phyloP scores from a whole-genome alignment of 2,888 invertebrate genomes.

The Caenorhabditis wallacei region DNA sequence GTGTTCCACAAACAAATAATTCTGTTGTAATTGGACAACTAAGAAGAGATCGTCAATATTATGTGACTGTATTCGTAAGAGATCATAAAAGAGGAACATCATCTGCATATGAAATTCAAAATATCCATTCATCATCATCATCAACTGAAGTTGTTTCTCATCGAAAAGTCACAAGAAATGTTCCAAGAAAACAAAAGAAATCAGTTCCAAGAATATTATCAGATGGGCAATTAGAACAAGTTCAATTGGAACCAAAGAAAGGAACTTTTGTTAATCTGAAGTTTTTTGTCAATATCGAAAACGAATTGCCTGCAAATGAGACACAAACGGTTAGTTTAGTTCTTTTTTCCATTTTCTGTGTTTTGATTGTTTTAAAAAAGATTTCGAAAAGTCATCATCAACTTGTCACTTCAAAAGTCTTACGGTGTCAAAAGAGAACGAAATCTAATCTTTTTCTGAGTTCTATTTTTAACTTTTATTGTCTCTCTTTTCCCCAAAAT shows the following conservation, averaged over 20 bases:
- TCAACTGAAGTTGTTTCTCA: slow-evolving; percentile 6
- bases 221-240: slow-evolving; percentile 55
- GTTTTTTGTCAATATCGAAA: slow-evolving; percentile 54
- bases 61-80: slow-evolving; percentile 73
- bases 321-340: slow-evolving; percentile 51
- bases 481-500: slow-evolving; percentile 40
- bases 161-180: slow-evolving; percentile 45
- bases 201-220: slow-evolving; percentile 26
- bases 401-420: background rate
- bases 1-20: slow-evolving; percentile 72
- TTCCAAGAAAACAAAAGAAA: slow-evolving; percentile 44
- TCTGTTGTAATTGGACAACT: slow-evolving; percentile 67
- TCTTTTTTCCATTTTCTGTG: background rate
- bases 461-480: slow-evolving; percentile 47
- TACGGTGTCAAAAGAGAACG: slow-evolving; percentile 13
- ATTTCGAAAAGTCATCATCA: slow-evolving; percentile 6
- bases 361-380: slow-evolving; percentile 1
- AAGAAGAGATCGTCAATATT: slow-evolving; percentile 62
- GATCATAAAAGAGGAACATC: slow-evolving; percentile 71
- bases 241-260: slow-evolving; percentile 60
- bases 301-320: slow-evolving; percentile 4
- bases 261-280: slow-evolving; percentile 64
- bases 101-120: slow-evolving; percentile 65
- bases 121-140: slow-evolving; percentile 56
- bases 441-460: slow-evolving; percentile 22